Evolutionary conservation across 2,797 vertebrate genomes (phyloP).

Genomic region (Lateolabrax maculatus): DNA sequence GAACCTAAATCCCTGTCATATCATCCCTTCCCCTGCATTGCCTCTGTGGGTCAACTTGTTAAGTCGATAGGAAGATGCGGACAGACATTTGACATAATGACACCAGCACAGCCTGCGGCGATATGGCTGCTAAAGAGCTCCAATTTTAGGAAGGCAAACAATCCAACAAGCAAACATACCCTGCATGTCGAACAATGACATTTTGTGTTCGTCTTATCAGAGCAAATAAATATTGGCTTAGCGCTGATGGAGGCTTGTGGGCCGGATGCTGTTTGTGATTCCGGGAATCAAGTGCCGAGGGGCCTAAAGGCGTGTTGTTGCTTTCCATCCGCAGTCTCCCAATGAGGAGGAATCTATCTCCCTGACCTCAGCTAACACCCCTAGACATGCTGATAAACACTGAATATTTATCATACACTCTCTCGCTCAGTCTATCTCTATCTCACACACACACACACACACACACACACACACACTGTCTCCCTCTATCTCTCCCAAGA

Average conservation of each 20-base stretch:
- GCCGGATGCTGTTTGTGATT: constrained; percentile 71
- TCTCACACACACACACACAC: neutral
- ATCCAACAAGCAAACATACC: constrained; percentile 43
- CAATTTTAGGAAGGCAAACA: constrained; percentile 64
- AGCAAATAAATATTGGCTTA: constrained; percentile 74
- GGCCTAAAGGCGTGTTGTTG: constrained; percentile 57
- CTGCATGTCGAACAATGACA: constrained; percentile 54
- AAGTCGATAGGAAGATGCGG: constrained; percentile 20
- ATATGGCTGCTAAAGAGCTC: constrained; percentile 53
- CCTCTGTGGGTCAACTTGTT: constrained; percentile 9
- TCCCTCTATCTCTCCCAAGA: neutral
- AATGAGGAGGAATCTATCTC: constrained; percentile 67
- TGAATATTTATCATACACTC: constrained; percentile 74
- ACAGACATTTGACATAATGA: constrained; percentile 53
- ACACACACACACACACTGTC: neutral
- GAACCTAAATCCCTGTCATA: neutral
- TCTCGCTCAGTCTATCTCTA: neutral
- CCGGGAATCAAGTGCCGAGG: constrained; percentile 60
- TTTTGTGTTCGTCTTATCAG: constrained; percentile 72
- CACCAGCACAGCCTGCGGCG: constrained; percentile 39
- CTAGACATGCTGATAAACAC: constrained; percentile 72
- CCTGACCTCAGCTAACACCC: constrained; percentile 69
- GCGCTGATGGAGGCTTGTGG: constrained; percentile 60
- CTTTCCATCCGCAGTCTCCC: constrained; percentile 55
- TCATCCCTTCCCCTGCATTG: neutral